These are phyloP conservation scores for Musca vetustissima DNA, from an alignment of 1,140 invertebrate species.

Conservation along the genomic window DNA sequence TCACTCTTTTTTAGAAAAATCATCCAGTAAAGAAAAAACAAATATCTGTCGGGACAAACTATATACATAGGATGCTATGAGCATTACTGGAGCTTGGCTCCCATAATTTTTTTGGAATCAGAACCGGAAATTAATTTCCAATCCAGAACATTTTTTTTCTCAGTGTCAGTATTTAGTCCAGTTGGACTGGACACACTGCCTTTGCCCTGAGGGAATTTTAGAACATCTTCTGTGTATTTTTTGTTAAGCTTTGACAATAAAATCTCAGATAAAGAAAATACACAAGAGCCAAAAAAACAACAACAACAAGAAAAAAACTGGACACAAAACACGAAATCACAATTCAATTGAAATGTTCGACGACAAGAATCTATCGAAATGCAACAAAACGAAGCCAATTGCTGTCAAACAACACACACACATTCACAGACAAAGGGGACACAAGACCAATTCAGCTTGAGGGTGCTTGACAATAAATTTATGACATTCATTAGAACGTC, in stretches of 20 bases:
- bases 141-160: not conserved
- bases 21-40: too few relatives aligned
- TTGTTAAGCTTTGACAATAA: constrained; percentile 8
- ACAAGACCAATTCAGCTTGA: constrained; percentile 2
- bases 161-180: not conserved
- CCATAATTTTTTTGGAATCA: too few relatives aligned
- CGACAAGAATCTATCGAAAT: constrained; percentile 17
- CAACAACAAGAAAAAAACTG: constrained; percentile 37
- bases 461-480: constrained; percentile 47
- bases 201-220: constrained; percentile 21
- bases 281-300: not conserved
- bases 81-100: too few relatives aligned
- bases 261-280: constrained; percentile 5
- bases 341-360: constrained; percentile 36
- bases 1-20: too few relatives aligned
- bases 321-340: constrained; percentile 32
- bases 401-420: not conserved
- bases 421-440: not conserved
- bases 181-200: not conserved
- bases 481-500: constrained; percentile 56
- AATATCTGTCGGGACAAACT: too few relatives aligned
- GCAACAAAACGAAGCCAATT: constrained; percentile 30
- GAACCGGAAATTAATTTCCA: too few relatives aligned
- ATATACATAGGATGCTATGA: too few relatives aligned
- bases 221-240: not conserved